Evolutionary conservation across 2,888 invertebrate species (phyloP), one percentile per base, ranked within the genome.

Genomic region (Acrobeloides nanus): DNA sequence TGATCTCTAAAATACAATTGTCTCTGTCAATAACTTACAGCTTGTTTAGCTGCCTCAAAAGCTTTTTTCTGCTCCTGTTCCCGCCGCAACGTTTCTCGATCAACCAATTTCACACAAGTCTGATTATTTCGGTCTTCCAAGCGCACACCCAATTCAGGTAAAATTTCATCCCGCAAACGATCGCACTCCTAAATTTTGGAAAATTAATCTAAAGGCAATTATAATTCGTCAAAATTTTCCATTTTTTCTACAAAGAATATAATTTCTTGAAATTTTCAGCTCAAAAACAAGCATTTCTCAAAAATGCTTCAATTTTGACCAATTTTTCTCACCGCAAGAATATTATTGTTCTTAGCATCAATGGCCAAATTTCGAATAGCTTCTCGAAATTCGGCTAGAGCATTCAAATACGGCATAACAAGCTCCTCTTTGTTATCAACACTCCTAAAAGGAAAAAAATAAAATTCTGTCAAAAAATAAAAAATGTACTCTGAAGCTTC

Each of bases 131-230:
- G 49, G 74, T 97, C 97, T 76, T 97, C 95, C 7, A 97, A 79
- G 3, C 93, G 81, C 3, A 97, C 89, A 12, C 97, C 95, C 20
- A 93, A 80, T 62, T 84, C 84, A 0, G 95, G 93, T 61, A 97
- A 78, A 40, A 84, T 80, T 40, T 83, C 82, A 77, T 97, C 93
- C 1, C 97, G 79, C 31, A 97, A 78, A 45, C 77, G 77, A 76
- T 97, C 97, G 77, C 95, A 97, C 49, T 87, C 81, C 66, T 83
- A 78, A 42, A 95, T 39, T n/a, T n/a, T n/a, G n/a, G n/a, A n/a
- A n/a, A n/a, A n/a, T n/a, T n/a, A n/a, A n/a, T n/a, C n/a, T n/a
- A n/a, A n/a, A n/a, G n/a, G n/a, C n/a, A n/a, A n/a, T n/a, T n/a
- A n/a, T n/a, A n/a, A n/a, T n/a, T n/a, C n/a, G n/a, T n/a, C n/a